Evolutionary conservation across 1,140 invertebrate species (phyloP).

Genomic region (Brachionus rubens): DNA sequence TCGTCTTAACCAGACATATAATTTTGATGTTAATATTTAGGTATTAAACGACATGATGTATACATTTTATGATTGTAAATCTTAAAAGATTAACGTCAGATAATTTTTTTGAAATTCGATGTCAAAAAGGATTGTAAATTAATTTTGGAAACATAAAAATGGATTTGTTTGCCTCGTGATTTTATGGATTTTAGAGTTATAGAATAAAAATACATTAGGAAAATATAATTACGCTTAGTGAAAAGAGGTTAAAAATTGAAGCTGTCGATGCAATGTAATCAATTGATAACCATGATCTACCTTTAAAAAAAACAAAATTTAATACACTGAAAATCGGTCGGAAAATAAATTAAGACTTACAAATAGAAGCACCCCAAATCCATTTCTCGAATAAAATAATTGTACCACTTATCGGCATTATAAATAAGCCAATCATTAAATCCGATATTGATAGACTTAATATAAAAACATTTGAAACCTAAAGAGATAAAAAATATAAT

Average conservation of each 20-base stretch:
- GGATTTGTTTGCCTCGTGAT: too few relatives aligned
- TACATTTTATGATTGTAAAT: too few relatives aligned
- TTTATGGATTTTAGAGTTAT: too few relatives aligned
- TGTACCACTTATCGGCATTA: conserved; percentile 41
- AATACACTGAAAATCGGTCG: neutral
- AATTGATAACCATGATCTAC: conserved; percentile 23
- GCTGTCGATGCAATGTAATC: conserved; percentile 46
- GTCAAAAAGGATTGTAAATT: too few relatives aligned
- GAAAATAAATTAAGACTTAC: neutral
- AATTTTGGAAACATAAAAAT: too few relatives aligned
- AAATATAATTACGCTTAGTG: neutral
- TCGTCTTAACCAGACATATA: too few relatives aligned
- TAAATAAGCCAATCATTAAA: conserved; percentile 41
- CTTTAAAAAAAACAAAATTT: neutral
- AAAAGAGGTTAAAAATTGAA: conserved; percentile 44
- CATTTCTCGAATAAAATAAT: conserved; percentile 40
- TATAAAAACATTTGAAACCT: conserved; percentile 41
- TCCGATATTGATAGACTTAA: conserved; percentile 39
- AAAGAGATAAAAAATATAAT: neutral
- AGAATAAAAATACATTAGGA: too few relatives aligned
- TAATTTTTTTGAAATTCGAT: too few relatives aligned
- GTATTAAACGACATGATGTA: too few relatives aligned
- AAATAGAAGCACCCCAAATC: neutral
- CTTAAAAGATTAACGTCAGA: too few relatives aligned
- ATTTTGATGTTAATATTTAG: too few relatives aligned